A percentile compares a stretch with the other conserved stretches of the same genome.
phyloP scores from a whole-genome alignment of 2,888 invertebrate species.

The Tenthredo mesomela region DNA sequence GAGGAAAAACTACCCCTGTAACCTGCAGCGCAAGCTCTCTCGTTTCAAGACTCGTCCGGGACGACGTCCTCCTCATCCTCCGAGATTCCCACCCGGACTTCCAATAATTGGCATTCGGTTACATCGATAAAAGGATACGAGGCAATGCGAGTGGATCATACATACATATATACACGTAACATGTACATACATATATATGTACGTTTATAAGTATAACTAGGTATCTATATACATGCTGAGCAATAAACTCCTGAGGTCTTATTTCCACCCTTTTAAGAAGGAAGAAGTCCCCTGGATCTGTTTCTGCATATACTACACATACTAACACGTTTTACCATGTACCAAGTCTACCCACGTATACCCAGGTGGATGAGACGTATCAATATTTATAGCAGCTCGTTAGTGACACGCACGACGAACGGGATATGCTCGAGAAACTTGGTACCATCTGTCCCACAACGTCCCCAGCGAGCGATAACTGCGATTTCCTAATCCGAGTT shows the following conservation, averaged over 20 bases:
- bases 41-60: constrained; percentile 7
- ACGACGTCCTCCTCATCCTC: not conserved
- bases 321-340: not conserved
- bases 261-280: not conserved
- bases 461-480: constrained; percentile 45
- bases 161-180: not conserved
- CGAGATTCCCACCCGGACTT: not conserved
- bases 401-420: constrained; percentile 45
- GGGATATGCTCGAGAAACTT: not conserved
- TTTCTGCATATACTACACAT: constrained; percentile 9
- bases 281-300: constrained; percentile 9
- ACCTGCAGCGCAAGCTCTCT: not conserved
- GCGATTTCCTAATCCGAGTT: constrained; percentile 50
- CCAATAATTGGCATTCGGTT: constrained; percentile 76
- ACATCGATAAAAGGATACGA: constrained; percentile 71
- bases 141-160: constrained; percentile 9
- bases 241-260: constrained; percentile 26
- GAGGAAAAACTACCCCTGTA: constrained; percentile 9
- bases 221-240: not conserved
- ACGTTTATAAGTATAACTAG: too few relatives aligned
- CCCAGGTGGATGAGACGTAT: constrained; percentile 56
- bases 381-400: constrained; percentile 64
- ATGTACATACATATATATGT: not conserved
- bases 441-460: constrained; percentile 25
- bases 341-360: not conserved